A percentile compares a stretch with the other conserved stretches of the same genome.
Conservation (phyloP, 1,140 invertebrate genomes). For the Drosophila azteca region DNA sequence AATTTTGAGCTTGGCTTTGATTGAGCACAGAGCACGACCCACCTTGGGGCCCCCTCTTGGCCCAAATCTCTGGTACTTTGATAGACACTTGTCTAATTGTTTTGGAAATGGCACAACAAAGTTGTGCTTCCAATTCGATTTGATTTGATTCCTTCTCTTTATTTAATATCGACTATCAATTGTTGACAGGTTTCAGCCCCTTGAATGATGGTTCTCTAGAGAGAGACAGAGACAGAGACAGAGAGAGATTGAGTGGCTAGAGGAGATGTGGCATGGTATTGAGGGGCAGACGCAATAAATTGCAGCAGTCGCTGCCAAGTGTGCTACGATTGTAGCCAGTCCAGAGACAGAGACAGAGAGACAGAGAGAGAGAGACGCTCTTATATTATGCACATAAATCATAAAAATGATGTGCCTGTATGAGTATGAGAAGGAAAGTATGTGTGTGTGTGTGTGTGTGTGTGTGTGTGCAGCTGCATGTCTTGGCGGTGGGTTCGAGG, state of each 20-base stretch:
- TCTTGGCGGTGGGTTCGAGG: constrained; percentile 1
- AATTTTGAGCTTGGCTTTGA: constrained; percentile 12
- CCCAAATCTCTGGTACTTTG: neutral
- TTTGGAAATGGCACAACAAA: constrained; percentile 56
- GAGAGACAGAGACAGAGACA: too few relatives aligned
- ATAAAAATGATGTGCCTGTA: constrained; percentile 44
- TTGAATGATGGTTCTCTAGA: neutral
- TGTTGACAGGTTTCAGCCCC: constrained; percentile 44
- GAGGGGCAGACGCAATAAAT: constrained; percentile 48
- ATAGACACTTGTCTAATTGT: constrained; percentile 50
- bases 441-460: constrained; percentile 7
- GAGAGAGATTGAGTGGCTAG: too few relatives aligned
- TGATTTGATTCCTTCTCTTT: constrained; percentile 15
- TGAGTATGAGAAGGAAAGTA: too few relatives aligned
- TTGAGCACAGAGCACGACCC: neutral
- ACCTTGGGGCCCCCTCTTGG: neutral
- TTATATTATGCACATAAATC: constrained; percentile 62
- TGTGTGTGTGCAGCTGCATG: constrained; percentile 48
- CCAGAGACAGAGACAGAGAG: neutral
- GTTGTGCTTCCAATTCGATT: constrained; percentile 30
- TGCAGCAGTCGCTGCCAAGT: constrained; percentile 60
- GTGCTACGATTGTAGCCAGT: constrained; percentile 48
- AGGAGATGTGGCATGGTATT: neutral
- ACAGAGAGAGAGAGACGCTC: constrained; percentile 10
- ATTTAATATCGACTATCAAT: constrained; percentile 63